Percentiles rank a stretch among this genome's conserved stretches.
Conservation (phyloP, 1,140 invertebrate species). For the Calycopis cecrops region DNA sequence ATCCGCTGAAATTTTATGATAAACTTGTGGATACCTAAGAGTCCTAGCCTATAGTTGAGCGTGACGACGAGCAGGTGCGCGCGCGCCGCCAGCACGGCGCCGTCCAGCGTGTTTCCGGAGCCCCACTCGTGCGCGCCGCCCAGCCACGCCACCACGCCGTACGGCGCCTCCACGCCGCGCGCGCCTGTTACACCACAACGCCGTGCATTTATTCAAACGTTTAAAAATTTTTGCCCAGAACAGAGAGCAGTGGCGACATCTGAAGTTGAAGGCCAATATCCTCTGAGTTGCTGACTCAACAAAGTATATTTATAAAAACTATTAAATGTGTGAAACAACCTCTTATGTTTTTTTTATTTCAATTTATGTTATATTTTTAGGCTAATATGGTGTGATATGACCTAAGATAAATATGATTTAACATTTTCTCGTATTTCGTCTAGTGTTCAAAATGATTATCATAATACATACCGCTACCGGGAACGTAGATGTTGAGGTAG, state of each 20-base stretch:
- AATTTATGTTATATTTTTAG: too few relatives aligned
- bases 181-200: conserved; percentile 74
- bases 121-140: conserved; percentile 92
- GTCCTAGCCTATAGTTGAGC: conserved; percentile 91
- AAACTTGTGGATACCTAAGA: conserved; percentile 83
- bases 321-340: too few relatives aligned
- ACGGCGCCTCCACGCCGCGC: conserved; percentile 84
- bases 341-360: too few relatives aligned
- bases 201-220: too few relatives aligned
- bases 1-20: too few relatives aligned
- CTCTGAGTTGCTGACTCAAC: not conserved
- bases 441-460: too few relatives aligned
- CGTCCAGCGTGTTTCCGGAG: conserved; percentile 90
- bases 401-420: too few relatives aligned
- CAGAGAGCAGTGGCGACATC: not conserved
- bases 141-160: conserved; percentile 85
- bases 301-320: too few relatives aligned
- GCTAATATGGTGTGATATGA: too few relatives aligned
- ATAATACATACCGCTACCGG: conserved; percentile 83
- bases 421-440: too few relatives aligned
- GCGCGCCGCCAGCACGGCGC: conserved; percentile 89
- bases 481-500: conserved; percentile 91
- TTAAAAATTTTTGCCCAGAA: too few relatives aligned
- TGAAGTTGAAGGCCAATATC: not conserved
- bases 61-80: conserved; percentile 93